Conservation (phyloP, 2,113 vertebrate genomes). For the Ceyx margarethae region DNA sequence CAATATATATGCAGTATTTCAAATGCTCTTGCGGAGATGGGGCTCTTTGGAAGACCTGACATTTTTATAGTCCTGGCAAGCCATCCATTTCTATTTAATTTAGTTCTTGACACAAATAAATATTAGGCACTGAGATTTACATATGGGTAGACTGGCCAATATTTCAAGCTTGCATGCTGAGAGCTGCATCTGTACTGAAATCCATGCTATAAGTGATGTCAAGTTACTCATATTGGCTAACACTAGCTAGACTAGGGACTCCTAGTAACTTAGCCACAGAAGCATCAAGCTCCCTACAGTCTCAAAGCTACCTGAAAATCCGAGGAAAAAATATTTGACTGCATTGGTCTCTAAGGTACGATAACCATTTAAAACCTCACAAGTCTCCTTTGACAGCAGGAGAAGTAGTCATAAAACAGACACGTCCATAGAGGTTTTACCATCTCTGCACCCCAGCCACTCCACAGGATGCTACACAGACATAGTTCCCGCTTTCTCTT, state of each 20-base stretch:
- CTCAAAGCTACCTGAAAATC: not conserved
- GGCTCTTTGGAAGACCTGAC: conserved; percentile 25
- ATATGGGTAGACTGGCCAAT: not conserved
- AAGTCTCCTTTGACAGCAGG: not conserved
- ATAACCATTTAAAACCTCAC: not conserved
- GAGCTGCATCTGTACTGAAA: not conserved
- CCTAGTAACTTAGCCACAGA: not conserved
- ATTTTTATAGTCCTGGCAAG: conserved; percentile 57
- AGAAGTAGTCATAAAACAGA: not conserved
- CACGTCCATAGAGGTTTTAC: not conserved
- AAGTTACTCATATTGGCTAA: not conserved
- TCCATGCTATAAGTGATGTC: not conserved
- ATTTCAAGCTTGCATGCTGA: not conserved
- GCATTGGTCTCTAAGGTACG: not conserved
- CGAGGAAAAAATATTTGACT: not conserved
- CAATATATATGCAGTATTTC: conserved; percentile 49
- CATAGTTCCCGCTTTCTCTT: not conserved
- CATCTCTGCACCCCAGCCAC: not conserved
- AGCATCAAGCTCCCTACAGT: not conserved
- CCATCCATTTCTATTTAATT: conserved; percentile 60
- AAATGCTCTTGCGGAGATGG: conserved; percentile 30
- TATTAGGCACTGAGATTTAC: conserved; percentile 43
- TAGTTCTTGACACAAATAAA: conserved; percentile 48
- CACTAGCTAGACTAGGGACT: not conserved
- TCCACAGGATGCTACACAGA: rapidly evolving